These are phyloP conservation scores for Meteorus cinctellus DNA, from an alignment of 2,888 invertebrate genomes.

Conservation along the genomic window DNA sequence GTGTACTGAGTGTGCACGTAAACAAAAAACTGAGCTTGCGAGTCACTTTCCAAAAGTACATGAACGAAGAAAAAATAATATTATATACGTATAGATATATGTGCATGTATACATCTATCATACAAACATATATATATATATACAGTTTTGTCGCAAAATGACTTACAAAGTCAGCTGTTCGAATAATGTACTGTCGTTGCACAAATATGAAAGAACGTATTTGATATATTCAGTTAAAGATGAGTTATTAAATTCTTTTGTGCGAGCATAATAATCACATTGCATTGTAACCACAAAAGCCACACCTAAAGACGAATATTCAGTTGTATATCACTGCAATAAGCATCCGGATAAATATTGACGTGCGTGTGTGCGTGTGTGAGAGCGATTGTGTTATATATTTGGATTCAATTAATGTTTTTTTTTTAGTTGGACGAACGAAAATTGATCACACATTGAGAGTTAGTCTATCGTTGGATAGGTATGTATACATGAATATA, in stretches of 20 bases:
- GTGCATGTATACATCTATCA: no score
- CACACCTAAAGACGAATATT: not conserved
- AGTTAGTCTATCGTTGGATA: no score
- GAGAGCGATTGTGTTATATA: not conserved
- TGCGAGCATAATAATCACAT: not conserved
- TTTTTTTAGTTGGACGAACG: not conserved
- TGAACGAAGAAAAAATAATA: not conserved
- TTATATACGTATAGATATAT: not conserved
- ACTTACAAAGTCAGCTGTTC: constrained; percentile 20
- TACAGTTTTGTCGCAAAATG: constrained; percentile 22
- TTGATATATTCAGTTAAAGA: not conserved
- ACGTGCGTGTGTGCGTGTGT: not conserved
- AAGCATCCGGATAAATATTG: not conserved
- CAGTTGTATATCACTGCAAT: not conserved
- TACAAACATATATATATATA: no score
- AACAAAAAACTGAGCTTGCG: not conserved
- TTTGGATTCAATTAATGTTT: not conserved
- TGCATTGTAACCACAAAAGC: not conserved
- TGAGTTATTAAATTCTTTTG: not conserved
- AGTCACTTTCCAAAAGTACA: not conserved
- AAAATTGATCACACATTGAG: not conserved
- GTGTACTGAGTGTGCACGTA: not conserved
- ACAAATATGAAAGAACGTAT: not conserved
- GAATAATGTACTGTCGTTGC: not conserved
- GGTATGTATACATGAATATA: no score